Evolutionary conservation across 2,888 invertebrate genomes (phyloP), one percentile per base, ranked within the genome.

Genomic region (Parnassius smintheus): DNA sequence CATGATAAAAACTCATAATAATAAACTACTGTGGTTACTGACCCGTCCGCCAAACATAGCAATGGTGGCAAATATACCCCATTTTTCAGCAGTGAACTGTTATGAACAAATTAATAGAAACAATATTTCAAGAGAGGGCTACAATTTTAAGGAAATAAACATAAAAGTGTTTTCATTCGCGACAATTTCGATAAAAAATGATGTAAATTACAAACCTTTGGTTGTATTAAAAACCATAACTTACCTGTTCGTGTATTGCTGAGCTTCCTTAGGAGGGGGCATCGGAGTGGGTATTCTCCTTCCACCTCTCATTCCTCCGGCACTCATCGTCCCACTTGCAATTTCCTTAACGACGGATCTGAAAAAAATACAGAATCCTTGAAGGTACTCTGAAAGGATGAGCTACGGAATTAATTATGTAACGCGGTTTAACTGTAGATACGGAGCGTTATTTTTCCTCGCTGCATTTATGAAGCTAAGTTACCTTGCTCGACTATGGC

Each of bases 201-300:
- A 45, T 18, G 55, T 55, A 44, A 55, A 45, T 22, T 9, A 42
- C 9, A n/a, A 8, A 13, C 9, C 48, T 49, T 49, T 49, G 42
- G 44, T 58, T 58, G 50, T 51, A 58, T 51, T 58, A 58, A 58
- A 57, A 58, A 50, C 59, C 46, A 51, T 49, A 22, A 61, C 67
- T 68, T 67, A 83, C 82, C 82, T 78, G 68, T 72, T 74, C 57
- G 74, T 63, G 65, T 78, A 73, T 49, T 49, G 44, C 56, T 61
- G 67, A 25, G 44, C 65, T 45, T 81, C 83, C 69, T 76, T 86
- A 41, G 89, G 86, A 51, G 90, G 89, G 12, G 91, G 91, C 90
- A 91, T 88, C 9, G 91, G 91, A 62, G 91, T 91, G 73, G 91
- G 91, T 65, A 91, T 82, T 70, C 91, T 76, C 74, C 91, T 73